phyloP scores from a whole-genome alignment of 2,797 vertebrate species.

The Moxostoma hubbsi region DNA sequence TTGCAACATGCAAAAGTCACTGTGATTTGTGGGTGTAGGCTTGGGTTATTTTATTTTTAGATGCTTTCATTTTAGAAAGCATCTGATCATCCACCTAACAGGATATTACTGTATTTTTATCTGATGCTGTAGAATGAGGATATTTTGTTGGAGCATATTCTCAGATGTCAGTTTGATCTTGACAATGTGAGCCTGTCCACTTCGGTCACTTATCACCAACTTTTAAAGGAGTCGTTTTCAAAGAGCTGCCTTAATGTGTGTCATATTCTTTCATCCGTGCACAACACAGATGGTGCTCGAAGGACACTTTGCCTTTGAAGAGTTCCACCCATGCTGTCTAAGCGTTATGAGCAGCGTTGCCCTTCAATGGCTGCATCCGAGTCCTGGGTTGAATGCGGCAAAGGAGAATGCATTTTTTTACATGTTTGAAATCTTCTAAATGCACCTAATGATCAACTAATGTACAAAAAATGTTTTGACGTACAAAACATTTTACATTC shows the following conservation, averaged over 20 bases:
- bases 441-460: background rate
- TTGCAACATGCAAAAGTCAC: background rate
- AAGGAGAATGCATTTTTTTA: background rate
- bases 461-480: too few relatives aligned
- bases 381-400: slow-evolving; percentile 12
- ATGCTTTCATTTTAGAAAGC: background rate
- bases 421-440: background rate
- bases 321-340: background rate
- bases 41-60: background rate
- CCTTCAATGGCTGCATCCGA: slow-evolving; percentile 17
- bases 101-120: too few relatives aligned
- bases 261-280: background rate
- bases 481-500: too few relatives aligned
- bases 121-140: background rate
- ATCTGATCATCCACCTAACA: too few relatives aligned
- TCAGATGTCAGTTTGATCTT: slow-evolving; percentile 5
- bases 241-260: slow-evolving; percentile 16
- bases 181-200: slow-evolving; percentile 3
- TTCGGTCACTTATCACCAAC: background rate
- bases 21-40: background rate
- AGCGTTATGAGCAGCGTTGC: background rate
- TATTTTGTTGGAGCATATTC: background rate
- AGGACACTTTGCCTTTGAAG: slow-evolving; percentile 16
- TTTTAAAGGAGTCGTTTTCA: slow-evolving; percentile 10
- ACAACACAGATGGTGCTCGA: slow-evolving; percentile 25